Conservation (phyloP, 2,113 vertebrate species). For the Hiodon alosoides region DNA sequence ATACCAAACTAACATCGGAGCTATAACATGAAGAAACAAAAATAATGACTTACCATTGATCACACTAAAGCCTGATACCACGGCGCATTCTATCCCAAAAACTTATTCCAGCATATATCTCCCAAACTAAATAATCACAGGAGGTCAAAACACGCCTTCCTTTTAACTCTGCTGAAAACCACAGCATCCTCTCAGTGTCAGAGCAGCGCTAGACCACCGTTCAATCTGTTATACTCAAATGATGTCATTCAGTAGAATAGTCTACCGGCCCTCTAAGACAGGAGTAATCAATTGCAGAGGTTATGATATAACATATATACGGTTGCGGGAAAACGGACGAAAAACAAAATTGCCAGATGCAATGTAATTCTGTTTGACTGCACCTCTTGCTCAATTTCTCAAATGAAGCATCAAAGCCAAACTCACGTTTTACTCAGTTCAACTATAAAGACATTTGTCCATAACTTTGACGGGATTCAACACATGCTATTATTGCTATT, state of each 20-base stretch:
- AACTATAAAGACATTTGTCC: neutral
- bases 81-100: constrained; percentile 7
- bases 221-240: constrained; percentile 26
- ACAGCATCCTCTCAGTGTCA: constrained; percentile 16
- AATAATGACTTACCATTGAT: constrained; percentile 17
- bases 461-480: neutral
- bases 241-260: constrained; percentile 28
- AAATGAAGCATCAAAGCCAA: neutral
- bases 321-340: neutral
- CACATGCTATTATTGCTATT: no score
- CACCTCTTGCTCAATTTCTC: neutral
- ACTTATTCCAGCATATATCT: constrained; percentile 12
- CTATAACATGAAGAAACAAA: neutral
- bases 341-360: neutral
- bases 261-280: constrained; percentile 17
- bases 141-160: constrained; percentile 14
- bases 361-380: neutral
- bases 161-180: constrained; percentile 12
- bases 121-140: constrained; percentile 12
- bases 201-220: constrained; percentile 12
- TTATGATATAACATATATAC: constrained; percentile 18
- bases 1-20: constrained; percentile 23
- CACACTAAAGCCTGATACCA: neutral
- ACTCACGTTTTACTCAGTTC: neutral
- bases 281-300: constrained; percentile 30